Conservation (phyloP, 2,888 invertebrate species). For the Calameuta filiformis region DNA sequence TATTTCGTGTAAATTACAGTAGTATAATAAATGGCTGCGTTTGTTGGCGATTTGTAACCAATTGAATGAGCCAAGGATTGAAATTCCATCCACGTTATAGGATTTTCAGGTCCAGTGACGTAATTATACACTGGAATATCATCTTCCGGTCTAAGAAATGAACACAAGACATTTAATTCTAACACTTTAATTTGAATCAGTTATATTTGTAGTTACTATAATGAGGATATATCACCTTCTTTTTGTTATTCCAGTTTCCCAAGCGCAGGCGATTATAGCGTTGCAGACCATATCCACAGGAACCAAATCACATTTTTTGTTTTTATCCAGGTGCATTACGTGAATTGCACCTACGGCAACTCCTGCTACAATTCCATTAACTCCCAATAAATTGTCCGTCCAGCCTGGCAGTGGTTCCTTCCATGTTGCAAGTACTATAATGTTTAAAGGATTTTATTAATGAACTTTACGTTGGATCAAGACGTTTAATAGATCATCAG, state of each 20-base stretch:
- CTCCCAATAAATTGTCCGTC: constrained; percentile 90
- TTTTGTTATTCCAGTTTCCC: constrained; percentile 67
- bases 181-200: not conserved
- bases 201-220: not conserved
- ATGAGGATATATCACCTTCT: not conserved
- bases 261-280: constrained; percentile 77
- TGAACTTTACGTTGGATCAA: not conserved
- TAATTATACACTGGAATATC: constrained; percentile 27
- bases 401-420: constrained; percentile 80
- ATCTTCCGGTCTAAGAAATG: constrained; percentile 15
- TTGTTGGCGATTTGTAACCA: constrained; percentile 66
- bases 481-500: not conserved
- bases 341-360: constrained; percentile 84
- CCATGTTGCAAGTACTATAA: constrained; percentile 57
- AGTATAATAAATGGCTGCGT: constrained; percentile 65
- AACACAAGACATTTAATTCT: not conserved
- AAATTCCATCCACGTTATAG: not conserved
- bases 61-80: constrained; percentile 67
- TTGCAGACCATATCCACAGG: constrained; percentile 83
- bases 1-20: not conserved
- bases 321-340: constrained; percentile 77
- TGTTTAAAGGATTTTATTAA: not conserved
- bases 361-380: constrained; percentile 79
- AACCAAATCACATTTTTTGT: constrained; percentile 74
- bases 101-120: constrained; percentile 6